phyloP scores from a whole-genome alignment of 2,888 invertebrate species.

The Cryptocephalus primarius region DNA sequence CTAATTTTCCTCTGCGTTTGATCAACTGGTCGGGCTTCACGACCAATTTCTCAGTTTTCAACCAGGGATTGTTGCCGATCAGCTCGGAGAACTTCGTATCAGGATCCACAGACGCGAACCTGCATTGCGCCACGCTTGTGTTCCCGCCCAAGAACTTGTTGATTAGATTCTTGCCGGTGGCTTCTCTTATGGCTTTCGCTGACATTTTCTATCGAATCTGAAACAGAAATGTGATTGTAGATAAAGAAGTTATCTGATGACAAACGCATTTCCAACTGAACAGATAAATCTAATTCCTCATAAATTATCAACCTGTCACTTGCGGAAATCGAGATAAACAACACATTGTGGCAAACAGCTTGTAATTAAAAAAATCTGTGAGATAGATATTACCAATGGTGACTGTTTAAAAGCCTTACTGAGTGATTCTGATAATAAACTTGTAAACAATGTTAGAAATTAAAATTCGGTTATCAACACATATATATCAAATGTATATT shows the following conservation, averaged over 20 bases:
- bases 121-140: slow-evolving; percentile 59
- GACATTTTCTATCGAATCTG: slow-evolving; percentile 54
- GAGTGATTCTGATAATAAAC: too few relatives aligned
- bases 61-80: slow-evolving; percentile 73
- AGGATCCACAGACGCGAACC: slow-evolving; percentile 70
- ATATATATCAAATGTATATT: too few relatives aligned
- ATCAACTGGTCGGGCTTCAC: slow-evolving; percentile 99
- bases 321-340: too few relatives aligned
- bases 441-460: too few relatives aligned
- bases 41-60: slow-evolving; percentile 74
- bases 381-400: too few relatives aligned
- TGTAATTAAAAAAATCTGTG: too few relatives aligned
- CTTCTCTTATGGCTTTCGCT: slow-evolving; percentile 93
- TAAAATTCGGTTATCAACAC: too few relatives aligned
- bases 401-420: too few relatives aligned
- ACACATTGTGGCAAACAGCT: too few relatives aligned
- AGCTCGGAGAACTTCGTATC: slow-evolving; percentile 70
- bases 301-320: too few relatives aligned
- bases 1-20: slow-evolving; percentile 94
- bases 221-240: slow-evolving; percentile 3
- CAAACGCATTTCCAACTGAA: too few relatives aligned
- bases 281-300: too few relatives aligned
- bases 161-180: slow-evolving; percentile 84
- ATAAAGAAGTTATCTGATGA: slow-evolving; percentile 1
- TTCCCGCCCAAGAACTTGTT: slow-evolving; percentile 65